These are phyloP conservation scores for Syngnathoides biaculeatus DNA, from an alignment of 2,113 vertebrate species.

Conservation along the genomic window DNA sequence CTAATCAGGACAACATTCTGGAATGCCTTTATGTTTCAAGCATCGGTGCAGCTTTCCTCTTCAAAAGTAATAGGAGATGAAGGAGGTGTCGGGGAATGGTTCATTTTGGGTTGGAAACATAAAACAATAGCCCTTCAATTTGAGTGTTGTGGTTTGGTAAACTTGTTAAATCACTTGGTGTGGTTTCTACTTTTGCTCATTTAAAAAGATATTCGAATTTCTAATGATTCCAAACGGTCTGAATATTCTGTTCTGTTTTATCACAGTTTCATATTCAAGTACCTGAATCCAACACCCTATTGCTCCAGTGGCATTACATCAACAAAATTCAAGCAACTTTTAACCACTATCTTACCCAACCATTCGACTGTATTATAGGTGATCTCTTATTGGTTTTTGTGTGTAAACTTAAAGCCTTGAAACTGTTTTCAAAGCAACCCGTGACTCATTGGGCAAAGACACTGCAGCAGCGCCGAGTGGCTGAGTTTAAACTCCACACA, in stretches of 20 bases:
- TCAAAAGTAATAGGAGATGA: not conserved
- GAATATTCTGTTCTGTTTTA: no score
- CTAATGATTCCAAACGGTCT: no score
- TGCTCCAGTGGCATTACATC: slow-evolving; percentile 42
- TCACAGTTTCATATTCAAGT: slow-evolving; percentile 19
- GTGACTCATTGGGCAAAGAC: slow-evolving; percentile 27
- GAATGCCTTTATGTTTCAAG: slow-evolving; percentile 4
- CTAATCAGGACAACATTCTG: slow-evolving; percentile 3
- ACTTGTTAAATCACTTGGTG: no score
- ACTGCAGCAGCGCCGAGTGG: slow-evolving; percentile 17
- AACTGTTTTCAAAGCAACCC: slow-evolving; percentile 31
- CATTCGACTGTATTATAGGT: slow-evolving; percentile 31
- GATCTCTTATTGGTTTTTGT: slow-evolving; percentile 14
- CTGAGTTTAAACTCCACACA: slow-evolving; percentile 18
- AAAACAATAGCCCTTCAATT: not conserved
- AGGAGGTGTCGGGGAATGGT: not conserved
- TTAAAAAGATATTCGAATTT: no score
- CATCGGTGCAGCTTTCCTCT: not conserved
- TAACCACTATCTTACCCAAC: slow-evolving; percentile 14
- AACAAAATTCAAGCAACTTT: slow-evolving; percentile 33
- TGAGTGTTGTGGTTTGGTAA: no score
- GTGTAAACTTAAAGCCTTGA: slow-evolving; percentile 21
- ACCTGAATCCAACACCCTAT: slow-evolving; percentile 28
- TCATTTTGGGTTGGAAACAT: not conserved
- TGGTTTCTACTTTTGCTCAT: no score